Evolutionary conservation across 2,113 vertebrate species (phyloP).

Genomic region (Dasyprocta punctata): DNA sequence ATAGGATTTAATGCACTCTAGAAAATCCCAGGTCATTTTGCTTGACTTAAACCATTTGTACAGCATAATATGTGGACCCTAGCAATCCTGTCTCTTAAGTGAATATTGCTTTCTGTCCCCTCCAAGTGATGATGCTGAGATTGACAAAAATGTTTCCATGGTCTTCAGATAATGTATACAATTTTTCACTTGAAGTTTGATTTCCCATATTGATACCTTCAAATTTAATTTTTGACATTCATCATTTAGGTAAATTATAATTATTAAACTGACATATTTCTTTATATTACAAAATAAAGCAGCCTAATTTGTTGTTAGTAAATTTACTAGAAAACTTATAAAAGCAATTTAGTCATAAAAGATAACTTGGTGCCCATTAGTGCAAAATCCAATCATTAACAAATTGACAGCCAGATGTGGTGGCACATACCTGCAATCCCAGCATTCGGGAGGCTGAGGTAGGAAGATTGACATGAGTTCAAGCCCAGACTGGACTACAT

Average conservation of each 20-base stretch:
- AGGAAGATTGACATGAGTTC: too few species aligned
- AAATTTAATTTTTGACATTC: neutral
- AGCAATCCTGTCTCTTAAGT: neutral
- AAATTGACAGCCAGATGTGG: neutral
- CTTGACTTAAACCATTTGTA: neutral
- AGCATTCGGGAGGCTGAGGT: too few species aligned
- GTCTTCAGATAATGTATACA: neutral
- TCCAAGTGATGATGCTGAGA: neutral
- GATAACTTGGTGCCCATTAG: neutral
- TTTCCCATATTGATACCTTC: neutral
- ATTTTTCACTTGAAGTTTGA: constrained; percentile 1
- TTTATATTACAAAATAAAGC: neutral
- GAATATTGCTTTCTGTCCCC: neutral
- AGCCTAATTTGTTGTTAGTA: neutral
- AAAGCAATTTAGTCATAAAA: neutral
- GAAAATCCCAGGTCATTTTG: neutral
- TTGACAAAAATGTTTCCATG: neutral
- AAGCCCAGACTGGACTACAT: too few species aligned
- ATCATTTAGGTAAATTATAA: neutral
- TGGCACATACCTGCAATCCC: too few species aligned
- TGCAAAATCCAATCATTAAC: neutral
- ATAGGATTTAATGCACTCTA: neutral
- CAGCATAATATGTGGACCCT: neutral
- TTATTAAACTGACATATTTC: neutral
- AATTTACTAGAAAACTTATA: neutral